Evolutionary conservation across 64 coral and sea anemone species (phyloP).

Genomic region (Dendronephthya gigantea): DNA sequence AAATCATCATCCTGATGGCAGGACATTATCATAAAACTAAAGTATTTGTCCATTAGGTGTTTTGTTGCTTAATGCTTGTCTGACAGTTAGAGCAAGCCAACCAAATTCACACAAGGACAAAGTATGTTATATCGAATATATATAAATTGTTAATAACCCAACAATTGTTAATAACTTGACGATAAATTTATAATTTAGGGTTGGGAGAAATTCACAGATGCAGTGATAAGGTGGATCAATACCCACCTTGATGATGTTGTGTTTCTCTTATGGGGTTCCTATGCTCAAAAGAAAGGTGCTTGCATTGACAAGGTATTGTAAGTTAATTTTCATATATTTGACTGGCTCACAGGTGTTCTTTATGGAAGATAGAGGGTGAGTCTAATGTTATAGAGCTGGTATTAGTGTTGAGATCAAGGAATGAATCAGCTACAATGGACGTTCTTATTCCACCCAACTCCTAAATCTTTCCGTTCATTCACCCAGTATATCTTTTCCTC

Average conservation of each 20-base stretch:
- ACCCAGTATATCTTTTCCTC: neutral
- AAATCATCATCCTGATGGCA: neutral
- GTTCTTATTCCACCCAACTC: too few species aligned
- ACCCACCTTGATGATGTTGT: conserved; percentile 60
- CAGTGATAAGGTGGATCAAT: conserved; percentile 97
- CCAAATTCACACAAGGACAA: conserved; percentile 99
- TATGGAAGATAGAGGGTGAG: too few species aligned
- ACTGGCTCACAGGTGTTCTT: too few species aligned
- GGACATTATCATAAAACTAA: too few species aligned
- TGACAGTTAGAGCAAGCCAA: conserved; percentile 82
- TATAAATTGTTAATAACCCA: too few species aligned
- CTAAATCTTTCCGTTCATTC: neutral
- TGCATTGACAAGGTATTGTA: conserved; percentile 99
- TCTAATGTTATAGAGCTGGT: too few species aligned
- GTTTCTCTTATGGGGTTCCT: conserved; percentile 85
- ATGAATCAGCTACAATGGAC: too few species aligned
- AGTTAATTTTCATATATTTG: too few species aligned
- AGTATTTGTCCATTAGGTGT: conserved; percentile 60
- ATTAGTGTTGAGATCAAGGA: too few species aligned
- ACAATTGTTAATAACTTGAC: too few species aligned
- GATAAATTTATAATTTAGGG: too few species aligned
- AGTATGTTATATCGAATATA: too few species aligned
- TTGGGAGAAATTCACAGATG: conserved; percentile 98
- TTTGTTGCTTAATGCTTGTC: conserved; percentile 75
- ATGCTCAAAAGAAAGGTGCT: conserved; percentile 95